phyloP scores from a whole-genome alignment of 2,113 vertebrate species.

The Desmodus rotundus region DNA sequence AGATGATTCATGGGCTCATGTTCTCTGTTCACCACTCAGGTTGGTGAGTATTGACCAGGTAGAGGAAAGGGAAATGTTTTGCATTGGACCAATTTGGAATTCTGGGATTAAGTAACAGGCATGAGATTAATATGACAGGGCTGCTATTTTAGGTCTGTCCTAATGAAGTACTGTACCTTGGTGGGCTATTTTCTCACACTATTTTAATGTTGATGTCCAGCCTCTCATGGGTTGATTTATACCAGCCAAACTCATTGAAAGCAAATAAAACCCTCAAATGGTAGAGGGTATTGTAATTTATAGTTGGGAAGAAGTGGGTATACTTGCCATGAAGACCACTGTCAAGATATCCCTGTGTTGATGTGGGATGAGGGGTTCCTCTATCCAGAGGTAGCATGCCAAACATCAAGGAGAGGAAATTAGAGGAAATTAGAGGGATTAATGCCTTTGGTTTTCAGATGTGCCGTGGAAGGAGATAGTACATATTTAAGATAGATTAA shows the following conservation, averaged over 20 bases:
- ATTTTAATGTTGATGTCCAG: background rate
- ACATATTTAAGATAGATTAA: conserved; percentile 13
- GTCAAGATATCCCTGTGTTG: background rate
- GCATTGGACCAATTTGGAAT: conserved; percentile 32
- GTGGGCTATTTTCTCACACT: conserved; percentile 31
- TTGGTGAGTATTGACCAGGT: conserved; percentile 11
- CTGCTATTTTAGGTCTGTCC: conserved; percentile 15
- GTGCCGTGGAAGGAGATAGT: background rate
- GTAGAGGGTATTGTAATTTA: background rate
- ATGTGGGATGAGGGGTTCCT: background rate
- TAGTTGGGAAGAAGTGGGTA: background rate
- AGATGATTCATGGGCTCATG: background rate
- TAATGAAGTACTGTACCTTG: background rate
- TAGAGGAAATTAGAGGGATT: background rate
- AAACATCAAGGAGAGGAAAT: background rate
- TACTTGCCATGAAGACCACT: background rate
- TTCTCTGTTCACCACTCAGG: background rate
- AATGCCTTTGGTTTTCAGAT: background rate
- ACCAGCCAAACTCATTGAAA: background rate
- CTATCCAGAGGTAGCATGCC: background rate
- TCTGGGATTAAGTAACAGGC: background rate
- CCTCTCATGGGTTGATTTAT: background rate
- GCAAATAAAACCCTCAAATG: background rate
- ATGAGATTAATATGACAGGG: background rate
- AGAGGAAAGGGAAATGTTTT: conserved; percentile 18